A percentile compares a stretch with the other conserved stretches of the same genome.
Conservation (phyloP, 64 coral and sea anemone species). For the Stichodactyla helianthus region DNA sequence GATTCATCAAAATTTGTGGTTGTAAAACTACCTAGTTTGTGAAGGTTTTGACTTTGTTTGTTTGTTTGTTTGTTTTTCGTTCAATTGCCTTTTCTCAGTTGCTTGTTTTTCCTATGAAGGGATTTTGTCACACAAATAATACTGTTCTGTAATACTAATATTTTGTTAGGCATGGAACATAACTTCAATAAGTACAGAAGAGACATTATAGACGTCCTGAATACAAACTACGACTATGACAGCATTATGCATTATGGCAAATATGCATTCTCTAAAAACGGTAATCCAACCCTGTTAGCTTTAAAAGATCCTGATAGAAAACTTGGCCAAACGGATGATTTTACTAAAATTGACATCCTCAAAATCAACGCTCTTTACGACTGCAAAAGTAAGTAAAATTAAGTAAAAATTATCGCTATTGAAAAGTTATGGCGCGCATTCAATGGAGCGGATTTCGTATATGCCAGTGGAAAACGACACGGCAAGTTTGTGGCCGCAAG, state of each 20-base stretch:
- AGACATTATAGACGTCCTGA: conserved; percentile 51
- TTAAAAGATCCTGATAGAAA: conserved; percentile 16
- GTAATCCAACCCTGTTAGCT: conserved; percentile 53
- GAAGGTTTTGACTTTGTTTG: too few species aligned
- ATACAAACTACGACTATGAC: conserved; percentile 63
- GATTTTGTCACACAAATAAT: too few species aligned
- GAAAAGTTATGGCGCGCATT: too few species aligned
- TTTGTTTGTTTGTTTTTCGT: neutral
- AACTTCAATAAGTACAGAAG: conserved; percentile 81
- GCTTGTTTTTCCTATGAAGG: neutral
- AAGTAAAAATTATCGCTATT: too few species aligned
- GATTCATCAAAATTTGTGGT: too few species aligned
- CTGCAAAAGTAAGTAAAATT: conserved; percentile 49
- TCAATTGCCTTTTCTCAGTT: neutral
- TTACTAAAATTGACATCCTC: conserved; percentile 64
- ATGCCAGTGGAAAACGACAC: neutral
- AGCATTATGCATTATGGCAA: conserved; percentile 90
- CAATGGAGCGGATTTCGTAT: too few species aligned
- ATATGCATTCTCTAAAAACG: conserved; percentile 47
- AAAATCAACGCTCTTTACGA: conserved; percentile 79
- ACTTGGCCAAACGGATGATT: conserved; percentile 55
- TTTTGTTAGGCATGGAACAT: conserved; percentile 54
- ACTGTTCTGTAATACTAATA: neutral
- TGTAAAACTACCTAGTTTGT: too few species aligned
- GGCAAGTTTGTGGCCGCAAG: too few species aligned